phyloP scores from a whole-genome alignment of 2,113 vertebrate genomes.

The Sisor rabdophorus region DNA sequence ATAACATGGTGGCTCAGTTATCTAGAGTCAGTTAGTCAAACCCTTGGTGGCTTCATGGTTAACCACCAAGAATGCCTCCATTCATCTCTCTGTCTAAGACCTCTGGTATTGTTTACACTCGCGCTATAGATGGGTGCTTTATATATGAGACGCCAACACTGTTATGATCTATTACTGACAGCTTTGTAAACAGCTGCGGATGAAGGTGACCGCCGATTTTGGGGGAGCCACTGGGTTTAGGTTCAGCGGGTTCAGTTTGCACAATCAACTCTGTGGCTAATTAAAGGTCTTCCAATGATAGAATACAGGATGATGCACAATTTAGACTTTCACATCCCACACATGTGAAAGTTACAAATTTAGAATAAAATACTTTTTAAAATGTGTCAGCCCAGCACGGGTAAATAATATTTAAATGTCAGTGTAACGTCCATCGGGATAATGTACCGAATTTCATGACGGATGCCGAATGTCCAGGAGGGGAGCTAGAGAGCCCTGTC shows the following conservation, averaged over 20 bases:
- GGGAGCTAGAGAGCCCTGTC: not conserved
- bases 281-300: constrained; percentile 17
- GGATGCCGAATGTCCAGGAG: not conserved
- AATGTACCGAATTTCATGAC: not conserved
- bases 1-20: constrained; percentile 58
- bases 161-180: constrained; percentile 28
- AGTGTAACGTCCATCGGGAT: no score
- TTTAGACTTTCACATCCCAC: constrained; percentile 15
- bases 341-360: constrained; percentile 4
- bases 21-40: constrained; percentile 57
- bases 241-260: constrained; percentile 13
- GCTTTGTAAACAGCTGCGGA: constrained; percentile 31
- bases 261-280: constrained; percentile 16
- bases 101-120: constrained; percentile 45
- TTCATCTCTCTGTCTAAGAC: constrained; percentile 48
- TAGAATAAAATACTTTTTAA: not conserved
- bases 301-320: constrained; percentile 7
- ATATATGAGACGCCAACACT: constrained; percentile 11
- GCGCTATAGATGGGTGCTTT: constrained; percentile 23
- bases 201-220: not conserved
- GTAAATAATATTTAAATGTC: no score
- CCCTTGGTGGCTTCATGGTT: constrained; percentile 48
- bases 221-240: constrained; percentile 8
- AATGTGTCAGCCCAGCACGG: not conserved
- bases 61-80: constrained; percentile 44